Evolutionary conservation across 2,113 vertebrate genomes (phyloP).

Genomic region (Hippopotamus amphibius): DNA sequence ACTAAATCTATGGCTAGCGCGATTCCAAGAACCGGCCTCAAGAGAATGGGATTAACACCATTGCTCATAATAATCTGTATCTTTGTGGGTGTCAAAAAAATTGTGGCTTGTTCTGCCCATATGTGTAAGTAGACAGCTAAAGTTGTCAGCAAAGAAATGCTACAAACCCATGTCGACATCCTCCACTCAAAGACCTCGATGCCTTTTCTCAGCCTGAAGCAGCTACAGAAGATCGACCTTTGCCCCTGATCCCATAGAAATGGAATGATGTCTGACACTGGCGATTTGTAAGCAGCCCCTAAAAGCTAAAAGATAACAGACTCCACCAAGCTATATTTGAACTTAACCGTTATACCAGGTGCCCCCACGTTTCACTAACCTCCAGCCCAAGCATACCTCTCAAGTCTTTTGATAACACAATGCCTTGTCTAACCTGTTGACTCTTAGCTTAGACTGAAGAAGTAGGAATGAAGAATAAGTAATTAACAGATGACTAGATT

Average conservation of each 20-base stretch:
- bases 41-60: not conserved
- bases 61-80: not conserved
- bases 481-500: not conserved
- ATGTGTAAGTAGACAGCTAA: not conserved
- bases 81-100: not conserved
- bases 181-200: not conserved
- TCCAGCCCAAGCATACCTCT: not conserved
- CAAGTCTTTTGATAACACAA: not conserved
- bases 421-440: not conserved
- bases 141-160: not conserved
- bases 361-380: not conserved
- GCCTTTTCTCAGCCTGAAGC: not conserved
- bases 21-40: not conserved
- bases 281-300: not conserved
- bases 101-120: not conserved
- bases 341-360: not conserved
- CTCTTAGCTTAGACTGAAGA: not conserved
- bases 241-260: not conserved
- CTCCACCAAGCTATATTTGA: not conserved
- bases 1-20: not conserved
- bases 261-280: not conserved
- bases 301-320: not conserved
- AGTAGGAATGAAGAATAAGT: not conserved
- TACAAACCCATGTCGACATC: not conserved
- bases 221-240: not conserved